Conservation (phyloP, 2,888 invertebrate species). For the Deilephila porcellus region DNA sequence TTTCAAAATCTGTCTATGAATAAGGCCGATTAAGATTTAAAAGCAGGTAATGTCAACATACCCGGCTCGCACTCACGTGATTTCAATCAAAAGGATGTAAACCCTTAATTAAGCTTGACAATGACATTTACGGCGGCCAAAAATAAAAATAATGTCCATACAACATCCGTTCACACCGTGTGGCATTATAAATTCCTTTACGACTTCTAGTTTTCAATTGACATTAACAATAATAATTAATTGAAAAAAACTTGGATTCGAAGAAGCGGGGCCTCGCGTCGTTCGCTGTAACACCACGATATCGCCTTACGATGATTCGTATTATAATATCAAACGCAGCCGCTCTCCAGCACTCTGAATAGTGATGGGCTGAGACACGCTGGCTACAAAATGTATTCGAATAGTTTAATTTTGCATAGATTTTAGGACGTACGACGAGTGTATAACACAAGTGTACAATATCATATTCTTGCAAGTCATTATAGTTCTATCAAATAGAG, state of each 20-base stretch:
- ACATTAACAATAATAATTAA: neutral
- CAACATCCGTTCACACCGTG: constrained; percentile 6
- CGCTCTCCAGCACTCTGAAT: neutral
- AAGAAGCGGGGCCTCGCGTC: neutral
- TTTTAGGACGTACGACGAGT: too few relatives aligned
- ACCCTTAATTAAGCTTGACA: neutral
- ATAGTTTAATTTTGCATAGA: neutral
- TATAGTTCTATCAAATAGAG: neutral
- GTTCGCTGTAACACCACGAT: neutral
- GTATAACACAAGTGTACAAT: neutral
- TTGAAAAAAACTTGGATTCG: constrained; percentile 3
- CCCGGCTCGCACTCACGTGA: neutral
- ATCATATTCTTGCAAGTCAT: neutral
- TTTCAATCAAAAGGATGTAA: constrained; percentile 4
- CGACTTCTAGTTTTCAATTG: constrained; percentile 3
- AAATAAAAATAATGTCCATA: neutral
- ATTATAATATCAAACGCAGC: constrained; percentile 32
- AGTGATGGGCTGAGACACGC: neutral
- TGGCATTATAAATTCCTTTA: neutral
- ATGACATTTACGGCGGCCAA: neutral
- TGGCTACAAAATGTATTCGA: neutral
- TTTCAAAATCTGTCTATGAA: too few relatives aligned
- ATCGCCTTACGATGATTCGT: constrained; percentile 35
- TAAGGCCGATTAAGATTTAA: neutral
- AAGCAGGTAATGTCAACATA: neutral